Evolutionary conservation across 2,113 vertebrate species (phyloP).

Genomic region (Laticauda colubrina): DNA sequence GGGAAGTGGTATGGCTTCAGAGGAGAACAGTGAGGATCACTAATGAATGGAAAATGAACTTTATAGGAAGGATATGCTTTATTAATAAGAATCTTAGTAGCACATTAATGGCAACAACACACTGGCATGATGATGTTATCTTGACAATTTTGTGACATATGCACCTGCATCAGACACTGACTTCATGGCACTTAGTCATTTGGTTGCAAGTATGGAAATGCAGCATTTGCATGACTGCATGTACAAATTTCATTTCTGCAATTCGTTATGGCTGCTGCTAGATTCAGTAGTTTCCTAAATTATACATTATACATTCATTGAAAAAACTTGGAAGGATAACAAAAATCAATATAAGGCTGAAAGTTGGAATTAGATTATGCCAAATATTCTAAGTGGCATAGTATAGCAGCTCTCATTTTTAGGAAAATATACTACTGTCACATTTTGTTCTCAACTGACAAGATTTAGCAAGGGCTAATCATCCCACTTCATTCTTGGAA

Average conservation of each 20-base stretch:
- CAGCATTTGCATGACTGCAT: background rate
- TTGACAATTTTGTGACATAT: background rate
- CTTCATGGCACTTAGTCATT: background rate
- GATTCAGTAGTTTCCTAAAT: background rate
- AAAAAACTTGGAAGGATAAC: background rate
- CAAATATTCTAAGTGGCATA: background rate
- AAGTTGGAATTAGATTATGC: background rate
- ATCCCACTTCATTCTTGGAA: background rate
- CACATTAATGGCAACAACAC: background rate
- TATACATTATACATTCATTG: background rate
- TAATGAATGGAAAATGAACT: background rate
- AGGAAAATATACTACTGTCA: background rate
- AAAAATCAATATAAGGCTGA: background rate
- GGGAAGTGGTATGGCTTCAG: background rate
- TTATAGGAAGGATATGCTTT: background rate
- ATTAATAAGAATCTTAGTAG: background rate
- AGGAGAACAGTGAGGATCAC: too few species aligned
- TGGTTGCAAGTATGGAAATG: background rate
- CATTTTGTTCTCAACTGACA: background rate
- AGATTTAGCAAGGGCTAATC: background rate
- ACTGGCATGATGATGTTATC: background rate
- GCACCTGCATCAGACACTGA: background rate
- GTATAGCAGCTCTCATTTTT: background rate
- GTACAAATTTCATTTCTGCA: background rate
- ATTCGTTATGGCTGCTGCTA: background rate